Base-by-base conservation (phyloP, 2,113 vertebrate species). In the Hippolais icterina region DNA sequence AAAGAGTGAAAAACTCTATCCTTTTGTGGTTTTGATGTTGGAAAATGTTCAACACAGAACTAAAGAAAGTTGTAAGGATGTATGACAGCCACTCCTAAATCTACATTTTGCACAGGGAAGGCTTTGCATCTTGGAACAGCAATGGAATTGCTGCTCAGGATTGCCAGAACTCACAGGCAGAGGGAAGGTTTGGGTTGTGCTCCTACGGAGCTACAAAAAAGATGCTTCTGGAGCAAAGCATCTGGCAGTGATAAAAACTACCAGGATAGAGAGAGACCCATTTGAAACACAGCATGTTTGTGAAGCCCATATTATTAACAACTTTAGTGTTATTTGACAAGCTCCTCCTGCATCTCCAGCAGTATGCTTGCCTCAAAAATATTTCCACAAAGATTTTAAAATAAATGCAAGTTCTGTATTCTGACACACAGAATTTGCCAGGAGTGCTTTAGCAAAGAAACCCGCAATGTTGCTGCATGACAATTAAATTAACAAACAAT, bases 311-410 rank as follows among this genome's bases (percentile, higher is more conserved):
- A 70, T 57, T 35, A 52, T 83, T 56, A 71, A 9, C 20, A 52
- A 28, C 10, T 60, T 56, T 0, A 77, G 42, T 24, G 11, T 17
- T 69, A 31, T 66, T 61, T 82, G 42, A 59, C 10, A 35, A 44
- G 6, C 23, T 5, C 21, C 2, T 1, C 18, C 3, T 4, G 4
- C 10, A 33, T 4, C 42, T 78, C 69, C 27, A 56, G 47, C 31
- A 22, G 7, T n/a, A 21, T 25, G 11, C 33, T 90, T 68, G 41
- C 29, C 35, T 82, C 53, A 49, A 60, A 46, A 79, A 35, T 59
- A 78, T 29, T 64, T 84, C 41, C 28, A 41, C 39, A 28, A 39
- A 81, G 19, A 20, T 57, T 90, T 71, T 60, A 47, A 54, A 89
- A 66, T 42, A 78, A 95, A 61, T 41, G 29, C 29, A 44, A 75